Base-by-base conservation (phyloP, 2,113 vertebrate genomes). In the Clinocottus analis region DNA sequence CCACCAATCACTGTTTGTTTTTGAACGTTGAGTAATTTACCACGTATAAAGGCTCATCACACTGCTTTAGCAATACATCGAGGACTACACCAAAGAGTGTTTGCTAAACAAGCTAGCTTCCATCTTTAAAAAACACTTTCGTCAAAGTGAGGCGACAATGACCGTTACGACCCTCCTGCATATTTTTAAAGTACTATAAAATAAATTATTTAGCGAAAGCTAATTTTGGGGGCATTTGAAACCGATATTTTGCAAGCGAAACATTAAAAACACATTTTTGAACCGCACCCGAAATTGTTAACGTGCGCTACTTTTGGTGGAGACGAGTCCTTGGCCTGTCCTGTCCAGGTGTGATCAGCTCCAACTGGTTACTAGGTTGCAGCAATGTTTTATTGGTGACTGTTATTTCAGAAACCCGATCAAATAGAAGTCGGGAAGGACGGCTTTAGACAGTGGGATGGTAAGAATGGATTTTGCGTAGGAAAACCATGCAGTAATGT, bases 401-500 rank as follows among this genome's bases (percentile, higher is more conserved):
- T 96, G 94, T 95, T 95, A 95, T 96, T 96, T 95, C 96, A 96
- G 96, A 94, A 92, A 87, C 94, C 94, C 92, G 92, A 96, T 95
- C 94, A 96, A 91, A 96, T 96, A 95, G 93, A 94, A 91, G 95
- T 96, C 85, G 96, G 95, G 91, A 94, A 93, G 88, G 96, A 96
- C 93, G 96, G 96, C 95, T 96, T 96, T 96, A 96, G 94, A 94
- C 96, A 96, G 92, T 96, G 95, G 95, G 95, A 96, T 96, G 96
- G 96, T 97, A 96, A 98, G 98, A 96, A 91, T 91, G 82, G 93
- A 95, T 95, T 92, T 95, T 86, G 75, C 93, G 68, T 95, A 95
- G 95, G 95, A 95, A 95, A 93, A 90, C 89, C 93, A 93, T 93
- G 90, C 92, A 94, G 94, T 95, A 94, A 92, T 93, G 94, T 94